phyloP scores from a whole-genome alignment of 1,140 invertebrate species.

The Sitophilus oryzae region DNA sequence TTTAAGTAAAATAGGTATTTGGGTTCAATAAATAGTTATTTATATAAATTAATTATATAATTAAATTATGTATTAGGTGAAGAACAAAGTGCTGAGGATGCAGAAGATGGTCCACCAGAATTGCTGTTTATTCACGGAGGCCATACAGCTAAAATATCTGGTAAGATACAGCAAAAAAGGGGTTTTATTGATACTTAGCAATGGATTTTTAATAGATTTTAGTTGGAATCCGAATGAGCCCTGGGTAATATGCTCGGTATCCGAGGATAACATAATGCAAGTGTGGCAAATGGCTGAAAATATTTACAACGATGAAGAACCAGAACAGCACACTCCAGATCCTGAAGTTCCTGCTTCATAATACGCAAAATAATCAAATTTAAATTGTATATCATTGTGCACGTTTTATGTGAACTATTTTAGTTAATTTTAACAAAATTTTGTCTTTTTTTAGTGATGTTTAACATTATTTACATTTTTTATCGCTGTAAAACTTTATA shows the following conservation, averaged over 20 bases:
- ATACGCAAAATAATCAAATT: too few species aligned
- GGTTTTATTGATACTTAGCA: too few species aligned
- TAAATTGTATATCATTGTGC: too few species aligned
- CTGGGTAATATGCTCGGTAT: slow-evolving; percentile 99
- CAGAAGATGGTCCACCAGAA: slow-evolving; percentile 98
- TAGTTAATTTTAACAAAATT: too few species aligned
- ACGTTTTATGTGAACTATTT: too few species aligned
- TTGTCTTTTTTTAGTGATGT: too few species aligned
- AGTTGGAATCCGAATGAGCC: slow-evolving; percentile 99
- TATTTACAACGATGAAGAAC: slow-evolving; percentile 99
- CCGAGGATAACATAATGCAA: slow-evolving; percentile 99
- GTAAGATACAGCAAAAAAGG: too few species aligned
- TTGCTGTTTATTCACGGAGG: slow-evolving; percentile 96
- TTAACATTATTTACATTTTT: too few species aligned
- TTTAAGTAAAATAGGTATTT: slow-evolving; percentile 97
- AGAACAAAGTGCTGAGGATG: slow-evolving; percentile 97
- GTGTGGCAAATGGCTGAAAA: slow-evolving; percentile 99
- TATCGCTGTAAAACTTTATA: too few species aligned
- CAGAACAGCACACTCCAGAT: slow-evolving; percentile 81
- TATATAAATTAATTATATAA: too few species aligned
- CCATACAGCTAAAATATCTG: slow-evolving; percentile 95
- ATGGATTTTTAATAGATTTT: slow-evolving; percentile 85
- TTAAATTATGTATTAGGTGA: slow-evolving; percentile 15
- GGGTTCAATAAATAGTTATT: too few species aligned
- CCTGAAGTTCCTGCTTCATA: slow-evolving; percentile 56